Percentiles rank a stretch among this genome's conserved stretches.
Evolutionary conservation across 2,113 vertebrate genomes (phyloP).

Genomic region (Syngnathus floridae): DNA sequence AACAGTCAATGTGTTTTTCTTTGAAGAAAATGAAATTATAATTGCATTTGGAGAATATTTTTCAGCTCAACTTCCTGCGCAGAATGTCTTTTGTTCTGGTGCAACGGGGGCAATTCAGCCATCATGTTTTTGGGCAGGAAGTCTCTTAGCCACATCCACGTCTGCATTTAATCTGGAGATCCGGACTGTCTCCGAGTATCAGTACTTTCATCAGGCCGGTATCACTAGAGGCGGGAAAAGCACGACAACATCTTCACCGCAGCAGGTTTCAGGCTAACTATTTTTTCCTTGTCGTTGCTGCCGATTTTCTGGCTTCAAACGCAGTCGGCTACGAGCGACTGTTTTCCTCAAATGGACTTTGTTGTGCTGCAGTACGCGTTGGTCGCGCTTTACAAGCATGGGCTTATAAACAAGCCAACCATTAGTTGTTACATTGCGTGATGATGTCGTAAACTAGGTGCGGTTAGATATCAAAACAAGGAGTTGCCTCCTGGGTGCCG

Average conservation of each 20-base stretch:
- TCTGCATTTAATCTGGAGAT: slow-evolving; percentile 47
- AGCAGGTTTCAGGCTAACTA: slow-evolving; percentile 43
- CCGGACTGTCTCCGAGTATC: slow-evolving; percentile 51
- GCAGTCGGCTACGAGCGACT: not conserved
- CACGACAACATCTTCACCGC: slow-evolving; percentile 52
- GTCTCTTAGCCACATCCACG: slow-evolving; percentile 55
- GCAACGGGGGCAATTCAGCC: slow-evolving; percentile 5
- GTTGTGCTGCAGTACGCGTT: not conserved
- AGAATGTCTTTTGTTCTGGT: slow-evolving; percentile 17
- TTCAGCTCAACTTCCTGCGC: slow-evolving; percentile 1
- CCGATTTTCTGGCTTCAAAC: slow-evolving; percentile 8
- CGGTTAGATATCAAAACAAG: not conserved
- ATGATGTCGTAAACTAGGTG: not conserved
- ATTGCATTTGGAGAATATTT: slow-evolving; percentile 19
- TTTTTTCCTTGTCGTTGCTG: slow-evolving; percentile 18
- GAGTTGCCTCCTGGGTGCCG: not conserved
- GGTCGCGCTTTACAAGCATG: not conserved
- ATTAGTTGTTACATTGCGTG: not conserved
- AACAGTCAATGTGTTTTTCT: slow-evolving; percentile 12
- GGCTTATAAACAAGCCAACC: not conserved
- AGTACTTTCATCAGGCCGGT: slow-evolving; percentile 50
- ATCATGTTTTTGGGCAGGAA: slow-evolving; percentile 41
- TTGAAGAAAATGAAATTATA: slow-evolving; percentile 11
- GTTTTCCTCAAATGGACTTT: not conserved
- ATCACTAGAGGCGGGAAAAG: slow-evolving; percentile 50